Conservation (phyloP, 1,140 invertebrate genomes). For the Cyclina sinensis region DNA sequence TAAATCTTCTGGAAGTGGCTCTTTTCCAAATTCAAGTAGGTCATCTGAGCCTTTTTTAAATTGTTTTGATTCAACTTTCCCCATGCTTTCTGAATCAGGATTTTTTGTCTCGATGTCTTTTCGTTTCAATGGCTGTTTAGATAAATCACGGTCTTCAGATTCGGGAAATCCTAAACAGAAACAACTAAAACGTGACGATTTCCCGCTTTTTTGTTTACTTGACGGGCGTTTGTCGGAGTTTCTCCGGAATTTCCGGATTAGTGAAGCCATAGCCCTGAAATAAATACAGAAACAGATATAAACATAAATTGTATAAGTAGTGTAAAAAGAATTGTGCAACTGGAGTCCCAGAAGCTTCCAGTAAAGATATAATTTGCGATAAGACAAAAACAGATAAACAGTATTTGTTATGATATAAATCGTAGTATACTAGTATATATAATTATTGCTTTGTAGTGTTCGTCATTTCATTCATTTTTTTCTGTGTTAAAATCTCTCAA, state of each 20-base stretch:
- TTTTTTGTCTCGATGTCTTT: not conserved
- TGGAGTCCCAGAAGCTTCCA: too few relatives aligned
- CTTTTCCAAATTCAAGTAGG: conserved; percentile 28
- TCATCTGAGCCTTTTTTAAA: conserved; percentile 8
- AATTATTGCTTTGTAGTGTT: too few relatives aligned
- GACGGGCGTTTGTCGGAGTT: not conserved
- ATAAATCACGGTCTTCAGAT: conserved; percentile 6
- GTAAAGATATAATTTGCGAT: too few relatives aligned
- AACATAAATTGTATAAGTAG: too few relatives aligned
- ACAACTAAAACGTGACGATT: conserved; percentile 11
- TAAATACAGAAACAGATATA: too few relatives aligned
- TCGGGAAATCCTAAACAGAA: conserved; percentile 36
- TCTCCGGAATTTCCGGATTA: conserved; percentile 23
- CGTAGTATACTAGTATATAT: too few relatives aligned
- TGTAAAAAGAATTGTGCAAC: too few relatives aligned
- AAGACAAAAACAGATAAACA: too few relatives aligned
- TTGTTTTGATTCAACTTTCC: conserved; percentile 43
- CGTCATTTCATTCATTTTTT: too few relatives aligned
- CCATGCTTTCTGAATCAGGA: conserved; percentile 21
- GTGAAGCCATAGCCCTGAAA: conserved; percentile 51
- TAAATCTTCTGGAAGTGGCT: not conserved
- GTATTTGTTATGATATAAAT: too few relatives aligned
- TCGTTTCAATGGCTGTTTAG: not conserved
- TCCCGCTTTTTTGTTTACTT: not conserved
- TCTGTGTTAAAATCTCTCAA: too few relatives aligned